A percentile compares a stretch with the other conserved stretches of the same genome.
These are phyloP conservation scores for Sceloporus tristichus DNA, from an alignment of 2,113 vertebrate genomes.

Conservation along the genomic window DNA sequence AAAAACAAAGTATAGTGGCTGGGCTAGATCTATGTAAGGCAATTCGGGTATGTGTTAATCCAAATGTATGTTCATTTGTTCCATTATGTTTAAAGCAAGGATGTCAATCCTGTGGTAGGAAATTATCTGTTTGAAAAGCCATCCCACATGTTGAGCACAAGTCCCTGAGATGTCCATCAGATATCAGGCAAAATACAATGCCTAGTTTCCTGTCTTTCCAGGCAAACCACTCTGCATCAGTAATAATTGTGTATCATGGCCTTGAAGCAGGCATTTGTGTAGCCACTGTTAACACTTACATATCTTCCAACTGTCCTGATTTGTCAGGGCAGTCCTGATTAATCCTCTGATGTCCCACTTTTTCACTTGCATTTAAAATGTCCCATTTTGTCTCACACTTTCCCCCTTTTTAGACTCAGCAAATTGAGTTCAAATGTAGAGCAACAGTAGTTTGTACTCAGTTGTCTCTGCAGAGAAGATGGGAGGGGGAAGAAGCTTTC, in stretches of 20 bases:
- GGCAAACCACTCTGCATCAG: neutral
- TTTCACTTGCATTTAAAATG: too few relatives aligned
- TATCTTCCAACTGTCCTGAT: too few relatives aligned
- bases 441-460: too few relatives aligned
- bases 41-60: neutral
- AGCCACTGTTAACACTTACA: neutral
- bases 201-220: neutral
- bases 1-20: neutral
- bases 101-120: neutral
- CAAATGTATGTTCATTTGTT: neutral
- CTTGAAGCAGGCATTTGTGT: neutral
- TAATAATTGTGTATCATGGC: neutral
- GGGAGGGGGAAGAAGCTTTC: too few relatives aligned
- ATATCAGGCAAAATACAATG: neutral
- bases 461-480: too few relatives aligned
- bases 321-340: too few relatives aligned
- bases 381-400: too few relatives aligned
- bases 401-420: too few relatives aligned
- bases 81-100: neutral
- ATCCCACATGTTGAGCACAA: neutral
- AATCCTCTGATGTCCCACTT: too few relatives aligned
- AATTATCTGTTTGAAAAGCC: neutral
- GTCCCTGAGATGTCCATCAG: neutral
- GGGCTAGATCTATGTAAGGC: neutral
- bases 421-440: too few relatives aligned